These are phyloP conservation scores for Agrenia bidenticulata DNA, from an alignment of 2,888 invertebrate genomes.

Conservation along the genomic window DNA sequence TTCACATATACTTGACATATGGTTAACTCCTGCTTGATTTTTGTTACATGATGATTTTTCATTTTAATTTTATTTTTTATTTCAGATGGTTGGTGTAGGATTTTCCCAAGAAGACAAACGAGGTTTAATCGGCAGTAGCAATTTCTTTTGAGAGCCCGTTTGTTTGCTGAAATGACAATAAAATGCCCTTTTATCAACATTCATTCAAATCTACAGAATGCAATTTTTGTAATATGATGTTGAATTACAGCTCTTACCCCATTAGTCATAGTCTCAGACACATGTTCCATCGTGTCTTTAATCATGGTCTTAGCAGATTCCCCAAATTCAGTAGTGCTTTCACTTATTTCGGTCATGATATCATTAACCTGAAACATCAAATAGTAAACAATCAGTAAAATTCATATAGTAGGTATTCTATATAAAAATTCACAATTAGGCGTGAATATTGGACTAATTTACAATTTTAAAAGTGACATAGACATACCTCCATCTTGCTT, in stretches of 20 bases:
- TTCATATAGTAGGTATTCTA: too few relatives aligned
- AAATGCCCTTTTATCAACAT: too few relatives aligned
- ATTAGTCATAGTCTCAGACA: conserved; percentile 30
- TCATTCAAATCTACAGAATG: too few relatives aligned
- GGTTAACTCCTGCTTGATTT: conserved; percentile 2
- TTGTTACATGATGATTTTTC: conserved; percentile 12
- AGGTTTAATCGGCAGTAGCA: not conserved
- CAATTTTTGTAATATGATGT: not conserved
- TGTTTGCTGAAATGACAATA: conserved; percentile 2
- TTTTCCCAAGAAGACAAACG: not conserved
- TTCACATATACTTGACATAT: not conserved
- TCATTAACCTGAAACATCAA: conserved; percentile 19
- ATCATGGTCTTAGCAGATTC: conserved; percentile 14
- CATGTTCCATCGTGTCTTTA: conserved; percentile 31
- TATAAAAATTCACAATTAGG: too few relatives aligned
- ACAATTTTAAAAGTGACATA: not conserved
- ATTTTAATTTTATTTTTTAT: not conserved
- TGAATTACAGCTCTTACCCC: not conserved
- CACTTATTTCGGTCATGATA: conserved; percentile 5
- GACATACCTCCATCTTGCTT: conserved; percentile 35
- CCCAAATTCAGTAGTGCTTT: not conserved
- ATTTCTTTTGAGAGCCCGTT: not conserved
- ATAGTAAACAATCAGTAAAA: too few relatives aligned
- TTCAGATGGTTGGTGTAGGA: not conserved
- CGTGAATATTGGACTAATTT: too few relatives aligned